Evolutionary conservation across 2,888 invertebrate species (phyloP).

Genomic region (Drosophila anceps): DNA sequence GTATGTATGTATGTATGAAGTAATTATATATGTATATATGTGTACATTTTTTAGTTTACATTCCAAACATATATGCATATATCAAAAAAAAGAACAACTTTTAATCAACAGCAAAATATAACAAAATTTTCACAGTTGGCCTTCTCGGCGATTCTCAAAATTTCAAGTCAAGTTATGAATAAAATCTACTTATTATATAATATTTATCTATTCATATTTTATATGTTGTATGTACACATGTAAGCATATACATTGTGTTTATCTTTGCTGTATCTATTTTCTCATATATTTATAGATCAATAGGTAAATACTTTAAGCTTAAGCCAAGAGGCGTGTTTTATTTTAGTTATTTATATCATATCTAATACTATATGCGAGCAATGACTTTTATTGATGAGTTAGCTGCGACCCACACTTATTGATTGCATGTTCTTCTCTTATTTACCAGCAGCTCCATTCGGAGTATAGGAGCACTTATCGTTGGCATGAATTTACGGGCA

Average conservation of each 20-base stretch:
- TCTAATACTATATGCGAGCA: background rate
- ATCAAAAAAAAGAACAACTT: background rate
- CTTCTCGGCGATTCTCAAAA: background rate
- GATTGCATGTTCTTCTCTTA: constrained; percentile 22
- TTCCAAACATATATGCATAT: too few species aligned
- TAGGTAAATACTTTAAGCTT: background rate
- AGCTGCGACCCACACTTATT: constrained; percentile 5
- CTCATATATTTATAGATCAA: background rate
- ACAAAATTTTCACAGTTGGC: background rate
- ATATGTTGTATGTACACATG: background rate
- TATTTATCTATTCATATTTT: too few species aligned
- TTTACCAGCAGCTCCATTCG: constrained; percentile 92
- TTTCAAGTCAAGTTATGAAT: too few species aligned
- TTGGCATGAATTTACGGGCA: constrained; percentile 96
- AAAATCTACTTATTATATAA: too few species aligned
- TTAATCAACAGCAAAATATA: background rate
- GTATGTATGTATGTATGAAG: too few species aligned
- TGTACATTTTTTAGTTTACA: too few species aligned
- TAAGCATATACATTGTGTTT: background rate
- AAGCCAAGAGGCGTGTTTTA: background rate
- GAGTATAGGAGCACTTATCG: constrained; percentile 97
- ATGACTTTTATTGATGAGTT: background rate
- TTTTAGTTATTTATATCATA: background rate
- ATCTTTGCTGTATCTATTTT: background rate
- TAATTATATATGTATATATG: too few species aligned